Evolutionary conservation across 1,140 invertebrate genomes (phyloP), one percentile per base, ranked within the genome.

Genomic region (Brevipalpus yothersi): DNA sequence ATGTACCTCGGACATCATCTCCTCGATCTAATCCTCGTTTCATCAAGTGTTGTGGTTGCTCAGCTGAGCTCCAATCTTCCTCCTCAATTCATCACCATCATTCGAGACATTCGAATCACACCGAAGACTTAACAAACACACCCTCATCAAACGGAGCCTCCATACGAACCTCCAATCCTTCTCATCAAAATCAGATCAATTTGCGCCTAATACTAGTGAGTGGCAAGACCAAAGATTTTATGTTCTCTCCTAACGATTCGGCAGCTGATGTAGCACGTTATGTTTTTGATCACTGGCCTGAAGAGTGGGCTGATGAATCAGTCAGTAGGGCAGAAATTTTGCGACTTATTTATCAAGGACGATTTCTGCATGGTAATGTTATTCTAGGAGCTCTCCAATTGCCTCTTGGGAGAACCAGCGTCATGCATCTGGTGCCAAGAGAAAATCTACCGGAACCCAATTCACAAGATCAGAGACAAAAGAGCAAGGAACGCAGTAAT

Each of bases 371-470:
- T 78, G 94, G 92, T 74, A 97, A 95, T 76, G 93, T 98, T 67
- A 97, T 92, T 66, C 79, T 96, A 69, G 89, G 88, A 70, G 93
- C 93, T 65, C 79, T 98, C 67, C 90, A 90, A 68, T 80, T 97
- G 71, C 89, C 90, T 63, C 80, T 86, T 66, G 91, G 90, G 65
- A 92, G 91, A 75, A 96, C 92, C 65, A 94, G 91, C 70, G 94
- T 97, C 68, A 98, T 98, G 94, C 94, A 98, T 78, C 80, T 98
- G 66, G 92, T 98, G 69, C 90, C 93, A 65, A 80, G 94, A 74
- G 94, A 98, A 77, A 95, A 94, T 75, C 79, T 98, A 71, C 93
- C 93, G 67, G 92, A 97, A 77, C 92, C 93, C 66, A 96, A 96
- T 77, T 92, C 88, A 70, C 89, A 92, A 89, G 86, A 89, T 82